Conservation (phyloP, 2,797 vertebrate species). For the Phaenicophaeus curvirostris region DNA sequence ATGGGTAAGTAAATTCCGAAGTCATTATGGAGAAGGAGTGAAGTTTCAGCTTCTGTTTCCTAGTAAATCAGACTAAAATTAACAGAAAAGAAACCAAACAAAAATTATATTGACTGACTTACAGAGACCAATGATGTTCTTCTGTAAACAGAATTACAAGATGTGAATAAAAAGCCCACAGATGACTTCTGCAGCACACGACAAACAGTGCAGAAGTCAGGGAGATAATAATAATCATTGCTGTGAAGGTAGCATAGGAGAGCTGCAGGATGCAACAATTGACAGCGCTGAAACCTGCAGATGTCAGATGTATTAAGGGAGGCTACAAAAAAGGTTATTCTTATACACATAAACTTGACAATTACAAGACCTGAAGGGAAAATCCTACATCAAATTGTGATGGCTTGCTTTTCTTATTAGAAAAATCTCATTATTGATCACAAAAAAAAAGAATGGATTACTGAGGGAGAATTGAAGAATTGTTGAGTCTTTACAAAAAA, state of each 20-base stretch:
- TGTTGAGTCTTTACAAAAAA: not conserved
- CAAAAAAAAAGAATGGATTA: not conserved
- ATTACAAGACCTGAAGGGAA: not conserved
- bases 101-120: not conserved
- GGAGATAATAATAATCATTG: not conserved
- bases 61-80: not conserved
- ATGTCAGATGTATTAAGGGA: not conserved
- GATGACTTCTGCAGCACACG: not conserved
- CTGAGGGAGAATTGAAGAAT: not conserved
- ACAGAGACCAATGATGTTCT: not conserved
- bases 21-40: not conserved
- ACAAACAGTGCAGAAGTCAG: not conserved
- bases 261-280: not conserved
- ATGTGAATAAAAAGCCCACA: not conserved
- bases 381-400: not conserved
- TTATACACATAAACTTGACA: accelerated
- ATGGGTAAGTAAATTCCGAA: not conserved
- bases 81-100: not conserved
- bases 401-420: not conserved
- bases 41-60: not conserved
- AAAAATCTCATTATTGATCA: not conserved
- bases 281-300: not conserved
- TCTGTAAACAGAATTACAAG: not conserved
- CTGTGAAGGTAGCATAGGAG: not conserved
- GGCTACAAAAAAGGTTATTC: not conserved